Base-by-base conservation (phyloP, 2,797 vertebrate genomes). In the Sebastolobus alascanus region DNA sequence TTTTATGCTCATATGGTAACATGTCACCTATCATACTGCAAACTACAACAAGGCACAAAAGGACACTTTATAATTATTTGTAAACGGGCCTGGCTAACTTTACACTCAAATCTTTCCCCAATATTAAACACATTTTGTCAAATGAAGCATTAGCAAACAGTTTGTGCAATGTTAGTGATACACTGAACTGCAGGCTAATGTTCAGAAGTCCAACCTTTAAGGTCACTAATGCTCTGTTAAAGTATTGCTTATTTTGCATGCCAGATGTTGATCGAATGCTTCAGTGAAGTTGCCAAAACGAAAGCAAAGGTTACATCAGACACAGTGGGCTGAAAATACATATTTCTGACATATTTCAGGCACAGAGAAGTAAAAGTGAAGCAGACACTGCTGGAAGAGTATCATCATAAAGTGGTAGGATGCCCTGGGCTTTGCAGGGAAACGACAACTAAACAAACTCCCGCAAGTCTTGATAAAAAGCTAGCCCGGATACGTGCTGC, bases 241-340 rank as follows among this genome's bases (percentile, higher is more conserved):
- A 46, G 55, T 3, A 8, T 64, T 5, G 67, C 37, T 77, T 33
- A 6, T 50, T 75, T 61, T 72, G 68, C 58, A 46, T 46, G 33
- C 61, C 83, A 89, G 83, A 84, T 87, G 86, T 86, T 79, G 58
- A 75, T 58, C 27, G 33, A 64, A 68, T 54, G 61, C 50, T 54
- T 55, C 54, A 22, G 61, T 4, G 54, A 82, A 85, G 79, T 43
- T 79, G 52, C 59, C 54, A 69, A 73, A 75, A 54, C 54, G 69
- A 88, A 87, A 84, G 78, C 71, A 69, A 59, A 63, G 60, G 68
- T 79, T 80, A 50, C 54, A 16, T 37, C 80, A 61, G 75, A 80
- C 55, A 69, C n/a, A 12, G 8, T 1, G 40, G 8, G 14, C 8
- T 54, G 16, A 50, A 50, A 54, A 68, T 20, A 5, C 8, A 35